Percentiles rank a stretch among this genome's conserved stretches.
These are phyloP conservation scores for Thelaira solivaga DNA, from an alignment of 2,888 invertebrate genomes.

Conservation along the genomic window DNA sequence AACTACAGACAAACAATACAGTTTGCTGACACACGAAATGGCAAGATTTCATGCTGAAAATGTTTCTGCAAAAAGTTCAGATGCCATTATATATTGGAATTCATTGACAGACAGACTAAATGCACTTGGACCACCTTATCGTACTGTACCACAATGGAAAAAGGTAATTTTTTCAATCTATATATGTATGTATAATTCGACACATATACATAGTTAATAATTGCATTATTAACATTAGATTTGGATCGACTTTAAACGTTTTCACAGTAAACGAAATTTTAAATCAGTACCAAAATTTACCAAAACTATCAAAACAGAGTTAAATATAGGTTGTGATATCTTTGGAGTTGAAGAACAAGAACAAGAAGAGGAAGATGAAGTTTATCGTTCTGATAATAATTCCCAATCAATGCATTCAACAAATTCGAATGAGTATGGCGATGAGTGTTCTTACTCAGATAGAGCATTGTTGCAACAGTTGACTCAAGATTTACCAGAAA, in stretches of 20 bases:
- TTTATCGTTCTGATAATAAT: not conserved
- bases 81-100: constrained; percentile 39
- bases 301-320: constrained; percentile 17
- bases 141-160: constrained; percentile 54
- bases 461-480: not conserved
- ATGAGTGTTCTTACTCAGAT: constrained; percentile 41
- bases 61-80: constrained; percentile 6
- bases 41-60: constrained; percentile 5
- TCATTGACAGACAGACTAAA: constrained; percentile 46
- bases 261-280: constrained; percentile 41
- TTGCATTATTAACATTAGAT: constrained; percentile 19
- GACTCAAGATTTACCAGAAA: no score
- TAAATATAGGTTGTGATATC: constrained; percentile 4
- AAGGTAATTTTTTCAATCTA: constrained; percentile 40
- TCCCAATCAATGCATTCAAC: constrained; percentile 41
- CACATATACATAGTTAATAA: not conserved
- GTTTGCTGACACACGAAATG: constrained; percentile 49
- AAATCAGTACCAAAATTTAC: constrained; percentile 41
- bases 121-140: constrained; percentile 49
- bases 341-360: constrained; percentile 1
- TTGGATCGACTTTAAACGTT: constrained; percentile 56
- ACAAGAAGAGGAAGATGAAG: constrained; percentile 2
- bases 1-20: constrained; percentile 50
- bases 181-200: not conserved
- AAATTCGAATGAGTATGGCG: constrained; percentile 35